phyloP scores from a whole-genome alignment of 2,888 invertebrate species.

The Uropetala carovei region DNA sequence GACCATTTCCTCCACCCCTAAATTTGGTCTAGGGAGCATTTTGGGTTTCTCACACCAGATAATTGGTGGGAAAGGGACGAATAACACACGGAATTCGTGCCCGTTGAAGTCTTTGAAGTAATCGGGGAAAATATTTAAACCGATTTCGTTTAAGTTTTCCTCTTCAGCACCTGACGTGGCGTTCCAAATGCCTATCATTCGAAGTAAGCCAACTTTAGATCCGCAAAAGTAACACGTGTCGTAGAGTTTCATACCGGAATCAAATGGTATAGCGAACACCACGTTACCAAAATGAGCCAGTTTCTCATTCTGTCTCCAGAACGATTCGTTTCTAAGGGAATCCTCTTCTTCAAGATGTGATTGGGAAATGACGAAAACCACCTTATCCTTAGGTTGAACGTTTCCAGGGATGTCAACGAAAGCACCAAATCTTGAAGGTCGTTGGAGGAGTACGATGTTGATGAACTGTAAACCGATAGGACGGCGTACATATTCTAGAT shows the following conservation, averaged over 20 bases:
- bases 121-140: background rate
- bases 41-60: background rate
- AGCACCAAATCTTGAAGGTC: background rate
- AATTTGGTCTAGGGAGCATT: no score
- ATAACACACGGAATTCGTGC: conserved; percentile 5
- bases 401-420: background rate
- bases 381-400: background rate
- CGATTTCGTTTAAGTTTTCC: background rate
- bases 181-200: background rate
- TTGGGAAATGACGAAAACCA: background rate
- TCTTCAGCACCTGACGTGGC: background rate
- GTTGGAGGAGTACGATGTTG: background rate
- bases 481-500: background rate
- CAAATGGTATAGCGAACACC: background rate
- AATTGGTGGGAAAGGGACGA: background rate
- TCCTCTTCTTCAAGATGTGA: background rate
- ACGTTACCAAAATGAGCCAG: conserved; percentile 4
- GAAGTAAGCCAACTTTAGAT: background rate
- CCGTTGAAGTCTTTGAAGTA: conserved; percentile 37
- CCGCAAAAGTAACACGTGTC: conserved; percentile 42
- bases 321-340: background rate
- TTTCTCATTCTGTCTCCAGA: background rate
- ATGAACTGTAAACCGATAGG: background rate
- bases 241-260: background rate
- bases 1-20: no score